Conservation (phyloP, 1,140 invertebrate species). For the Diabrotica virgifera region DNA sequence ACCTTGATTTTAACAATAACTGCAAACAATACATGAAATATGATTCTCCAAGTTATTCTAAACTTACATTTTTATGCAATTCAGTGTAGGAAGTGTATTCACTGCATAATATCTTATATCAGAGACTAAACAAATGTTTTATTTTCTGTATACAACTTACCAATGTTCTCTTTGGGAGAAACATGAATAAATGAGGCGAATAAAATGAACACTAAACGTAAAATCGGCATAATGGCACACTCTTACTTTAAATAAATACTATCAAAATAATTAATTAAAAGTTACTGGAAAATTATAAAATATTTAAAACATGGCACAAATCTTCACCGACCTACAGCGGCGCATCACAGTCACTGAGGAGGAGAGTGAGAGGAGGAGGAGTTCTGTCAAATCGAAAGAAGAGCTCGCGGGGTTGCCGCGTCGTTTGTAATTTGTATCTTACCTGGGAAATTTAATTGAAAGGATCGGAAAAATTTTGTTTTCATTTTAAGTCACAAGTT, state of each 20-base stretch:
- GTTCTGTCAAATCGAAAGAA: background rate
- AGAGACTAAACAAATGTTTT: background rate
- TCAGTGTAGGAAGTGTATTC: too few species aligned
- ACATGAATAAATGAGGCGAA: background rate
- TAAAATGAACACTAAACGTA: conserved; percentile 1
- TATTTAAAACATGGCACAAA: background rate
- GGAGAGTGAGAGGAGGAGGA: background rate
- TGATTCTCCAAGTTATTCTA: background rate
- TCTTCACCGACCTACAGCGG: background rate
- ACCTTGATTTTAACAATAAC: background rate
- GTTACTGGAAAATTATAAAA: background rate
- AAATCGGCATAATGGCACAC: background rate
- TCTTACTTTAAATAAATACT: background rate
- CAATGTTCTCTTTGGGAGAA: background rate
- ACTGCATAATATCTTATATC: background rate
- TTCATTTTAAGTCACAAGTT: too few species aligned
- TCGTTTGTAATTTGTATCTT: background rate
- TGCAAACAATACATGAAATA: background rate
- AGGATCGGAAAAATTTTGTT: too few species aligned
- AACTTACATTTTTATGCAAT: background rate
- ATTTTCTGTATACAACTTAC: background rate
- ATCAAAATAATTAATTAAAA: background rate
- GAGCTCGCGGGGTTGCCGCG: background rate
- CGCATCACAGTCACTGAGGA: background rate
- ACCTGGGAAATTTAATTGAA: background rate